A percentile compares a stretch with the other conserved stretches of the same genome.
Conservation (phyloP, 2,797 vertebrate species). For the Peromyscus melanophrys region DNA sequence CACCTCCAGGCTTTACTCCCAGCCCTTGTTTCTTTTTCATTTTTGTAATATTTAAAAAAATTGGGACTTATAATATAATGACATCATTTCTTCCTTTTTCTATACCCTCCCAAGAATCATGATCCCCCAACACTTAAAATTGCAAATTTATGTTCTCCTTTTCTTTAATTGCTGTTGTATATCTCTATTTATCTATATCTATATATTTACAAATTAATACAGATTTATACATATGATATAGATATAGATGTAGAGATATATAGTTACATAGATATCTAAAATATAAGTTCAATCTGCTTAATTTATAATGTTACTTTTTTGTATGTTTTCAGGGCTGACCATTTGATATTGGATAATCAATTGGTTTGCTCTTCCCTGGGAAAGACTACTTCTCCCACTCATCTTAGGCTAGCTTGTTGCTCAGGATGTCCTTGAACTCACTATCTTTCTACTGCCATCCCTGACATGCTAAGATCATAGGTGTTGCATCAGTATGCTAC, state of each 20-base stretch:
- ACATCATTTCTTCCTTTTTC: background rate
- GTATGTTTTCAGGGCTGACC: background rate
- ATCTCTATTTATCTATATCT: background rate
- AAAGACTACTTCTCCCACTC: background rate
- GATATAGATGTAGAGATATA: background rate
- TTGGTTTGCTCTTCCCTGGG: background rate
- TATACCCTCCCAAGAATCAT: background rate
- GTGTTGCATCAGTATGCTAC: background rate
- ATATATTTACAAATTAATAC: background rate
- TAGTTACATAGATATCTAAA: background rate
- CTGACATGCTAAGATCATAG: background rate
- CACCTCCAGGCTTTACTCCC: too few relatives aligned
- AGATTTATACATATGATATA: background rate
- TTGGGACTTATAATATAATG: background rate
- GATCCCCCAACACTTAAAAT: too few relatives aligned
- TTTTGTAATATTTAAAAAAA: background rate
- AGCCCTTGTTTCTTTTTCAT: background rate
- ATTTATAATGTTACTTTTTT: background rate
- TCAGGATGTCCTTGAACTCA: background rate
- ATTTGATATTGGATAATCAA: background rate
- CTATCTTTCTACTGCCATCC: background rate
- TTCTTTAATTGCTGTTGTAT: background rate
- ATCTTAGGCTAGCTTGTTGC: background rate
- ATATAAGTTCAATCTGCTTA: background rate
- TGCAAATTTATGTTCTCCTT: background rate